These are phyloP conservation scores for Enteromius fasciolatus DNA, from an alignment of 2,797 vertebrate genomes.

Conservation along the genomic window DNA sequence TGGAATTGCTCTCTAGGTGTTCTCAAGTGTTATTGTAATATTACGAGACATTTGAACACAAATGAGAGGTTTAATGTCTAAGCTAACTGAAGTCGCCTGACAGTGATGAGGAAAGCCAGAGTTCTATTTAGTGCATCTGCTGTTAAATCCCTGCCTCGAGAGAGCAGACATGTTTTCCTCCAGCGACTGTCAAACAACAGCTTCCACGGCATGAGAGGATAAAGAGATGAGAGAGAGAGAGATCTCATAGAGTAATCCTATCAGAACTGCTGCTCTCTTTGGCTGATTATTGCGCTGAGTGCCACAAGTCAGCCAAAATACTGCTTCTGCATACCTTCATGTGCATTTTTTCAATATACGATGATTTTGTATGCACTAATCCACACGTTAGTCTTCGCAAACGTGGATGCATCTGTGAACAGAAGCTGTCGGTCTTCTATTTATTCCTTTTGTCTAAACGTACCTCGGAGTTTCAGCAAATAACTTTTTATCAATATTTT, in stretches of 20 bases:
- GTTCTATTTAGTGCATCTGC: conserved; percentile 13
- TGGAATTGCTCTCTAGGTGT: not conserved
- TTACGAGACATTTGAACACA: conserved; percentile 2
- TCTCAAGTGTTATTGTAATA: not conserved
- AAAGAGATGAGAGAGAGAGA: conserved; percentile 31
- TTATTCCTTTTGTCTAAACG: not conserved
- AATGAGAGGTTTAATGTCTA: conserved; percentile 22
- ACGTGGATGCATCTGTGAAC: not conserved
- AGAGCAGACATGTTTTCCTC: conserved; percentile 19
- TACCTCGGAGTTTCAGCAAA: not conserved
- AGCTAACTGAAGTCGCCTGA: not conserved
- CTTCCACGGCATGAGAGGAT: conserved; percentile 15
- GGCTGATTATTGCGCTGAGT: conserved; percentile 15
- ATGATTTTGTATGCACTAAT: not conserved
- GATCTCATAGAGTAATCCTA: conserved; percentile 21
- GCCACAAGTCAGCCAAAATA: not conserved
- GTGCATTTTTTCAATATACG: not conserved
- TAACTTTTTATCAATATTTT: not conserved
- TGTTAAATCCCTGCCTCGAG: conserved; percentile 17
- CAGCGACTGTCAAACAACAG: conserved; percentile 17
- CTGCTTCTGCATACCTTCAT: not conserved
- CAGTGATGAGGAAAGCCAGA: conserved; percentile 2
- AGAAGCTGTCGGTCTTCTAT: not conserved
- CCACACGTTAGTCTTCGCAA: too few relatives aligned
- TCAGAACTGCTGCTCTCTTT: conserved; percentile 11